Conservation (phyloP, 2,113 vertebrate genomes). For the Ammodytes marinus region DNA sequence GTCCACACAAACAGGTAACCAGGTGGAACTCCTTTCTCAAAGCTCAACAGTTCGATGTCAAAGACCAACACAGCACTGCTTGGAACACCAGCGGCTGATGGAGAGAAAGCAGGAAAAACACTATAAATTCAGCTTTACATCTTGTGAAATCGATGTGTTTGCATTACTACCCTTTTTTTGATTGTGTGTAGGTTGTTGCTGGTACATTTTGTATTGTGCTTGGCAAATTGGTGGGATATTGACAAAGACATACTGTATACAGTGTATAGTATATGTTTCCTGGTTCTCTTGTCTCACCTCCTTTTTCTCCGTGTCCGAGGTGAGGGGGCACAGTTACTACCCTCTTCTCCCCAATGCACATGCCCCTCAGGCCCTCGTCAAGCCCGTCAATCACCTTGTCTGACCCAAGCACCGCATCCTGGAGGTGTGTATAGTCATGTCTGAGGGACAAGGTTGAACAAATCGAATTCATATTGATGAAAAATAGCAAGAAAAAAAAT, state of each 20-base stretch:
- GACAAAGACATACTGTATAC: too few species aligned
- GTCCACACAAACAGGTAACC: conserved; percentile 98
- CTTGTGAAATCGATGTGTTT: neutral
- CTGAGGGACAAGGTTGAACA: conserved; percentile 68
- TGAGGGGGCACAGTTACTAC: conserved; percentile 91
- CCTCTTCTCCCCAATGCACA: conserved; percentile 93
- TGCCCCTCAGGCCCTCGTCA: conserved; percentile 89
- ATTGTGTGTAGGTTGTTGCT: too few species aligned
- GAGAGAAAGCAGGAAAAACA: neutral
- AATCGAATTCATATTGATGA: too few species aligned
- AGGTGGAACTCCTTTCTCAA: conserved; percentile 91
- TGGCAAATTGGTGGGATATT: too few species aligned
- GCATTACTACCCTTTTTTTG: neutral
- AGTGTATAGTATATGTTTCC: too few species aligned
- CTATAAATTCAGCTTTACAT: neutral
- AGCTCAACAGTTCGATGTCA: conserved; percentile 90
- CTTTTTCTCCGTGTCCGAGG: conserved; percentile 92
- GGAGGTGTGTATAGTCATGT: conserved; percentile 85
- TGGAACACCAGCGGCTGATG: conserved; percentile 90
- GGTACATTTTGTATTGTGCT: too few species aligned
- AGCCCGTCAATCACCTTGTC: conserved; percentile 95
- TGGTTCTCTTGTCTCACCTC: conserved; percentile 85
- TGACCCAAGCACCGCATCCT: conserved; percentile 89
- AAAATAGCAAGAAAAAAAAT: too few species aligned
- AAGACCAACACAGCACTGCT: conserved; percentile 94